A percentile compares a stretch with the other conserved stretches of the same genome.
These are phyloP conservation scores for Hermatobates lingyangjiaoensis DNA, from an alignment of 1,140 invertebrate species.

Conservation along the genomic window DNA sequence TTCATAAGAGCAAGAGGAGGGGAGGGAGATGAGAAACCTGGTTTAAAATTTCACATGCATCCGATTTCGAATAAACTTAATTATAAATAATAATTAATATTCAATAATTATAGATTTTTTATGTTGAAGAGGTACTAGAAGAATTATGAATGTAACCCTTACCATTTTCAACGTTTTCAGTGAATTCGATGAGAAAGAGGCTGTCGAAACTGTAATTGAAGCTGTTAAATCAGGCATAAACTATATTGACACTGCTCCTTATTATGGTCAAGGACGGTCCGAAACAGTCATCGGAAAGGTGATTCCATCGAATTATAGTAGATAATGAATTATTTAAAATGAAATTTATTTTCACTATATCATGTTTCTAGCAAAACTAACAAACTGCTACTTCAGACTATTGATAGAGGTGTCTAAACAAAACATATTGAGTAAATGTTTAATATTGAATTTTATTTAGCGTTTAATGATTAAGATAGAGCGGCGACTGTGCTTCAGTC, in stretches of 20 bases:
- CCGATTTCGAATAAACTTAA: not conserved
- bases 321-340: too few species aligned
- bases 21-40: not conserved
- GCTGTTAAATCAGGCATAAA: conserved; percentile 66
- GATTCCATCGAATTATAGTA: too few species aligned
- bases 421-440: too few species aligned
- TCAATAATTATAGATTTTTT: not conserved
- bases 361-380: too few species aligned
- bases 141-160: not conserved
- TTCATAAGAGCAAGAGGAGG: not conserved
- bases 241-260: conserved; percentile 79
- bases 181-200: conserved; percentile 36
- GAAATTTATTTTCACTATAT: too few species aligned
- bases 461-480: too few species aligned
- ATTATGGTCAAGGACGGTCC: conserved; percentile 72
- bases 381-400: too few species aligned
- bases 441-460: too few species aligned
- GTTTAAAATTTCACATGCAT: not conserved
- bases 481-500: too few species aligned
- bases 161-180: conserved; percentile 23
- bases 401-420: too few species aligned
- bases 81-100: not conserved
- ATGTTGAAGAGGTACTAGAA: not conserved
- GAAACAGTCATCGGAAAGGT: conserved; percentile 69
- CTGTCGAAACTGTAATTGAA: conserved; percentile 42